Evolutionary conservation across 1,140 invertebrate species (phyloP).

Genomic region (Heterodera schachtii): DNA sequence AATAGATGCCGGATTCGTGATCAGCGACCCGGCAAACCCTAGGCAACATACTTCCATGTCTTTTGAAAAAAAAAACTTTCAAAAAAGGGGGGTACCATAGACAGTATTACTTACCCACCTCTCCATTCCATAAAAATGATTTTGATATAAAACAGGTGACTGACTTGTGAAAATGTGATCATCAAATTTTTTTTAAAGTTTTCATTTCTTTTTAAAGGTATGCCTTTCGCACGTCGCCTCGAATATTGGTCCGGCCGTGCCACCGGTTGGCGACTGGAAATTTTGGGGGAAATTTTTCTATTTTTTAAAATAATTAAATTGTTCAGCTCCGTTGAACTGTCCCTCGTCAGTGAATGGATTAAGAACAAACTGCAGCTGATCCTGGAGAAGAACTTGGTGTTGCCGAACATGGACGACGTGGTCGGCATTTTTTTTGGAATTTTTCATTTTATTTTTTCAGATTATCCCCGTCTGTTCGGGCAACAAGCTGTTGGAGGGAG

Average conservation of each 20-base stretch:
- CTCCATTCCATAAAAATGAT: too few species aligned
- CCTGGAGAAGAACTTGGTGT: slow-evolving; percentile 63
- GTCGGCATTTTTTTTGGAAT: slow-evolving; percentile 13
- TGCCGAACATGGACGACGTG: slow-evolving; percentile 64
- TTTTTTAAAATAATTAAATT: too few species aligned
- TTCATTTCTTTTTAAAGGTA: slow-evolving; percentile 46
- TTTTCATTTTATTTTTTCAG: neutral
- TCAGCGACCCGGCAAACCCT: too few species aligned
- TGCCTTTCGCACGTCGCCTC: slow-evolving; percentile 56
- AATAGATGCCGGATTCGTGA: too few species aligned
- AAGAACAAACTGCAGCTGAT: slow-evolving; percentile 53
- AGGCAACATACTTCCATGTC: too few species aligned
- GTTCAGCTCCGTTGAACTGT: slow-evolving; percentile 49
- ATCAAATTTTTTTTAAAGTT: too few species aligned
- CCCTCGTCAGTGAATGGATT: slow-evolving; percentile 61
- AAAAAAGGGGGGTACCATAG: too few species aligned
- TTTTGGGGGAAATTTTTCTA: neutral
- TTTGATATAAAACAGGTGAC: neutral
- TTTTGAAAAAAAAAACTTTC: too few species aligned
- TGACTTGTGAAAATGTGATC: too few species aligned
- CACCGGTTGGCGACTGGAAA: slow-evolving; percentile 62
- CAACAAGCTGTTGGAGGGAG: slow-evolving; percentile 48
- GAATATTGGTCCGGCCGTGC: slow-evolving; percentile 56
- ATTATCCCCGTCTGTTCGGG: slow-evolving; percentile 40
- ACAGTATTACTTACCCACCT: too few species aligned